phyloP scores from a whole-genome alignment of 1,140 invertebrate genomes.

The Trinorchestia longiramus region DNA sequence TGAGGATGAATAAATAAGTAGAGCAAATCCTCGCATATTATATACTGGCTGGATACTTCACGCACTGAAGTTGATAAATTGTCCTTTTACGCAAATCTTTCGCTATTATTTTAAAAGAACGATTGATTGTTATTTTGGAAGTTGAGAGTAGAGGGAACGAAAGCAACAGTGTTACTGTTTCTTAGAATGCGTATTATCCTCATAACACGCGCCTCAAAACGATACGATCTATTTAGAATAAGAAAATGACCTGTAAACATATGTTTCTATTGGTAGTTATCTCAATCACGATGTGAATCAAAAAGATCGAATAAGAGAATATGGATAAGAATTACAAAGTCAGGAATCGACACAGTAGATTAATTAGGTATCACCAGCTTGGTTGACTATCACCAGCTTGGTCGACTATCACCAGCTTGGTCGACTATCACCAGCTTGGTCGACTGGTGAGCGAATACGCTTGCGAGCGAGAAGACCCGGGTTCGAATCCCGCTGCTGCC shows the following conservation, averaged over 20 bases:
- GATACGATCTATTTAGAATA: not conserved
- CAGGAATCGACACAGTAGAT: not conserved
- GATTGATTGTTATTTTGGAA: not conserved
- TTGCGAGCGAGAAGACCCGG: not conserved
- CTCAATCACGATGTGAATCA: not conserved
- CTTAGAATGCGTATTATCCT: not conserved
- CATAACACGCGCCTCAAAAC: not conserved
- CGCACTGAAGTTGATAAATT: not conserved
- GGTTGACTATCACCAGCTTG: not conserved
- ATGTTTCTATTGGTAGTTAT: not conserved
- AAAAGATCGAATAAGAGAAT: not conserved
- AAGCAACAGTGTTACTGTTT: no score
- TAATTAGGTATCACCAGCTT: not conserved
- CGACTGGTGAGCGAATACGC: not conserved
- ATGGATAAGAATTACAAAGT: not conserved
- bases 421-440: no score
- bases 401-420: no score
- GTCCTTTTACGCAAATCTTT: not conserved
- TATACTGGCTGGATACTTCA: not conserved
- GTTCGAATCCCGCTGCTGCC: no score
- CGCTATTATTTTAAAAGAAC: not conserved
- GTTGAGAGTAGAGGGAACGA: not conserved
- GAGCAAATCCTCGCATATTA: not conserved
- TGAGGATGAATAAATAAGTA: not conserved
- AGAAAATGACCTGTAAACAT: not conserved